Base-by-base conservation (phyloP, 2,888 invertebrate species). In the Archaeoteleia sp. region DNA sequence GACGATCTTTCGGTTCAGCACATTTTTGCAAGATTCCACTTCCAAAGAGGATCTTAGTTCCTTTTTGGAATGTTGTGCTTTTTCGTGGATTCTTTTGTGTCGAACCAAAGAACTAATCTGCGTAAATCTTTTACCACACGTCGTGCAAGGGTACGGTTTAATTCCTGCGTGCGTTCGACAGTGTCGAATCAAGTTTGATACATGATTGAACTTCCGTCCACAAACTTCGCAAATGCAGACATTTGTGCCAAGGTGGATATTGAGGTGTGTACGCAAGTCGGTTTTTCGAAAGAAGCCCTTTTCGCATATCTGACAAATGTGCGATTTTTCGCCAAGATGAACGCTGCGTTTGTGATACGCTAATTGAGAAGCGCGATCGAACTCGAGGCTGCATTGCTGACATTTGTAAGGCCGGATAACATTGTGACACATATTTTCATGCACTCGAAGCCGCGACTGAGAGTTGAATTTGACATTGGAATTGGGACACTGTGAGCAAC, bases 161-260 rank as follows among this genome's bases (percentile, higher is more conserved):
- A 81, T 70, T 39, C 85, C 85, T 40, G 85, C 80, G 43, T 87
- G 85, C 30, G 83, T 84, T 75, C 87, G 81, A 58, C 78, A 74
- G 27, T 82, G 82, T 51, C 82, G 78, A 37, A 83, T 84, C 32
- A 86, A 74, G 76, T 86, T 86, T 0, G 86, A 86, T n/a, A 84
- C 80, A 61, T 86, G 86, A 70, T 82, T 83, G 49, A 86, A 86
- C 57, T 83, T 82, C 27, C 81, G 76, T 1, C 86, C 86, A 62
- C 86, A 86, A 39, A 83, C 74, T 61, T 85, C 82, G 35, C 86
- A 86, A 5, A 85, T 82, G 25, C 80, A 81, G 43, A 76, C 76
- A 65, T 85, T 83, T n/a, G 83, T 83, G 8, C 85, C 84, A 29
- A 86, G 69, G 67, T 86, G 86, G 45, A 84, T 81, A 49, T 85